phyloP scores from a whole-genome alignment of 1,140 invertebrate genomes.

The Rhynchophorus ferrugineus region DNA sequence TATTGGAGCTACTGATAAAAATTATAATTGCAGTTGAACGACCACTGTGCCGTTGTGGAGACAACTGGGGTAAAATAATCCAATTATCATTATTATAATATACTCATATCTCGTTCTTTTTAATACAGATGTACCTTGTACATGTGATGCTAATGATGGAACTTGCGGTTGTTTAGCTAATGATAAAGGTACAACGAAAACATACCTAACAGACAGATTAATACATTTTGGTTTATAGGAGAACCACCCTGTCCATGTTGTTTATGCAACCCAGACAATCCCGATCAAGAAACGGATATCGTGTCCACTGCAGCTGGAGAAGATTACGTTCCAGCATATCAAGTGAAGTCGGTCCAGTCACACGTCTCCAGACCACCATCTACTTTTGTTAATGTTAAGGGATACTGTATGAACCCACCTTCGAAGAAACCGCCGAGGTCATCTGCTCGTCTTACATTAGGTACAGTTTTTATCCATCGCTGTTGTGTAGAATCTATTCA shows the following conservation, averaged over 20 bases:
- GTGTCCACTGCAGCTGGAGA: not conserved
- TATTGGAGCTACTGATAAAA: too few species aligned
- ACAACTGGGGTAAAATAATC: slow-evolving; percentile 18
- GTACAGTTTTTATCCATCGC: too few species aligned
- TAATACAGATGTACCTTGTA: slow-evolving; percentile 9
- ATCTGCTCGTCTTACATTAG: too few species aligned
- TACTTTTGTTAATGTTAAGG: too few species aligned
- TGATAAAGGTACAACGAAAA: slow-evolving; percentile 5
- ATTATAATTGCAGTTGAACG: slow-evolving; percentile 15
- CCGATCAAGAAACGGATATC: not conserved
- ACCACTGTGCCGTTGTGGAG: slow-evolving; percentile 13
- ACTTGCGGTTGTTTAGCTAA: slow-evolving; percentile 6
- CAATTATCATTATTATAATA: too few species aligned
- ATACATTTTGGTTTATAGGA: not conserved
- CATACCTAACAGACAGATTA: not conserved
- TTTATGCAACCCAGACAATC: not conserved
- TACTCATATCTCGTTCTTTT: too few species aligned
- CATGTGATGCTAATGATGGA: slow-evolving; percentile 1
- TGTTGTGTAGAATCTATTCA: too few species aligned
- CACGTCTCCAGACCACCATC: too few species aligned
- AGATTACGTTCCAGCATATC: not conserved
- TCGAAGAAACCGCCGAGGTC: too few species aligned
- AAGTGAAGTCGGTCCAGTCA: not conserved
- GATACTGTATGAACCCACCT: too few species aligned
- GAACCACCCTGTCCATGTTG: slow-evolving; percentile 9